These are phyloP conservation scores for Hololepta plana DNA, from an alignment of 2,888 invertebrate genomes.

Conservation along the genomic window DNA sequence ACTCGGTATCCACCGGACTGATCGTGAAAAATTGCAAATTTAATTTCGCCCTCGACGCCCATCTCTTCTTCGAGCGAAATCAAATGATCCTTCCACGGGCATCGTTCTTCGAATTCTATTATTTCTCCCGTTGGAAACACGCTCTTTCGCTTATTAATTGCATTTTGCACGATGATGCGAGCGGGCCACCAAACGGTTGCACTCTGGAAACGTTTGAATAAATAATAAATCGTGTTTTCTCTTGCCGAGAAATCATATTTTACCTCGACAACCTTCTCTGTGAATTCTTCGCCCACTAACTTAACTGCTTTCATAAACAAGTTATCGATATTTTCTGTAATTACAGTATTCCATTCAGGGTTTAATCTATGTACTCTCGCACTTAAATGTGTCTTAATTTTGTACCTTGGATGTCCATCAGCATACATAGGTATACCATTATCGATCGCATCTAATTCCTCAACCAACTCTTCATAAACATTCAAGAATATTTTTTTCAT, in stretches of 20 bases:
- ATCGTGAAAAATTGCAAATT: constrained; percentile 57
- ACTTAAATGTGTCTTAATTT: constrained; percentile 63
- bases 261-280: constrained; percentile 37
- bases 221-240: constrained; percentile 1
- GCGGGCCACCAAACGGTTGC: constrained; percentile 77
- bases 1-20: constrained; percentile 57
- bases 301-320: constrained; percentile 63
- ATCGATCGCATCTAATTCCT: constrained; percentile 92
- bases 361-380: constrained; percentile 61
- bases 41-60: constrained; percentile 40
- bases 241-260: constrained; percentile 7
- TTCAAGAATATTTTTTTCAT: constrained; percentile 41
- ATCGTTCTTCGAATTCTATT: constrained; percentile 46
- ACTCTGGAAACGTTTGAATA: constrained; percentile 33
- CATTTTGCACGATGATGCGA: constrained; percentile 50
- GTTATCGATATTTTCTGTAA: constrained; percentile 31
- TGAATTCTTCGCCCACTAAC: constrained; percentile 64
- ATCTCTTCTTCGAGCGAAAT: constrained; percentile 62
- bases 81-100: constrained; percentile 88
- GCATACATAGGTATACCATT: constrained; percentile 77
- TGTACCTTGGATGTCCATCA: constrained; percentile 53
- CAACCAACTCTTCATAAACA: constrained; percentile 74
- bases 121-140: constrained; percentile 68
- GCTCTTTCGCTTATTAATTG: constrained; percentile 47
- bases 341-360: constrained; percentile 60